A percentile compares a stretch with the other conserved stretches of the same genome.
phyloP scores from a whole-genome alignment of 2,797 vertebrate species.

The Esox lucius region DNA sequence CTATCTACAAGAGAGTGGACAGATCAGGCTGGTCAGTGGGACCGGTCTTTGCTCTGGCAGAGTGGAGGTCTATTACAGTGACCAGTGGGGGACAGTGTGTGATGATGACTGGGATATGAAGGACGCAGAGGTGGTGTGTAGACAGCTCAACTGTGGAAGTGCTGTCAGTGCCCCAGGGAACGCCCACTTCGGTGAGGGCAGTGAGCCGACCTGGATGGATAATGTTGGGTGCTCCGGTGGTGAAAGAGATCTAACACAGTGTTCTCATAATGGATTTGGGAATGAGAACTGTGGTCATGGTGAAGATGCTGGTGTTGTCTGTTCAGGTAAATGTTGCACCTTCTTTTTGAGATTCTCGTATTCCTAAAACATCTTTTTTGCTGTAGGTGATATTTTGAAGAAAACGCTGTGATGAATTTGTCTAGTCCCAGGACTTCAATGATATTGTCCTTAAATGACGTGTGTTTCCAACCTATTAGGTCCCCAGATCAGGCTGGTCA shows the following conservation, averaged over 20 bases:
- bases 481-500: slow-evolving; percentile 20
- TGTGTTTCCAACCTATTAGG: no score
- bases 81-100: slow-evolving; percentile 20
- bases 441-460: no score
- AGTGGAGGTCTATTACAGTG: slow-evolving; percentile 11
- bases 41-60: slow-evolving; percentile 13
- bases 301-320: no score
- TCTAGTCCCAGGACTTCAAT: no score
- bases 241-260: background rate
- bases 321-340: no score
- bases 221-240: slow-evolving; percentile 8
- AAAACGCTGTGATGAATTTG: no score
- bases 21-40: slow-evolving; percentile 21
- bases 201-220: background rate
- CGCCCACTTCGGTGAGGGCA: slow-evolving; percentile 11
- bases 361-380: no score
- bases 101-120: slow-evolving; percentile 25
- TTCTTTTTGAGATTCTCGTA: no score
- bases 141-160: slow-evolving; percentile 29
- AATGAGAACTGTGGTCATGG: no score
- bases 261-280: background rate
- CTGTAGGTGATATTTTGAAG: no score
- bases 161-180: background rate
- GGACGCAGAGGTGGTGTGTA: slow-evolving; percentile 27
- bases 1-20: background rate